Base-by-base conservation (phyloP, 2,797 vertebrate species). In the Alfaro cultratus region DNA sequence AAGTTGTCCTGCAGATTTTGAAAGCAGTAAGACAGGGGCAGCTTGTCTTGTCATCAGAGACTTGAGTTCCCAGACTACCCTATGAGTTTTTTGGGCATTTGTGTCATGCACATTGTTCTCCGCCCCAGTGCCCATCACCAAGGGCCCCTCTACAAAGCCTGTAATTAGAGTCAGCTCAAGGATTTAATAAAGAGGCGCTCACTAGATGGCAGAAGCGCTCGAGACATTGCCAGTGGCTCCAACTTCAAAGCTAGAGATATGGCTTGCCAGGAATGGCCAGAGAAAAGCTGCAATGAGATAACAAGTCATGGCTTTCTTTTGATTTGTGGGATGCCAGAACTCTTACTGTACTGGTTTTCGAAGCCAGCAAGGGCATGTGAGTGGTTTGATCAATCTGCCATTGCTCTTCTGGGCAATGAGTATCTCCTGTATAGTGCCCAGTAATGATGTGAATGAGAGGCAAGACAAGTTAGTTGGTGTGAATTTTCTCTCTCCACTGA, bases 161-260 rank as follows among this genome's bases (percentile, higher is more conserved):
- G 67, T 92, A 95, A 96, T 96, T 95, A 95, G 92, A 95, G 90
- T 85, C 91, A 91, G 93, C 89, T 94, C 89, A 86, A 91, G 85
- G 92, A 93, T 94, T 95, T 95, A 94, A 95, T 94, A 92, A 95
- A 93, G 92, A 93, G 93, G 78, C 88, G 86, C 91, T 91, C 88
- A 88, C 86, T 87, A 93, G 94, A 92, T 93, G 90, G 93, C 94
- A 93, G 92, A 89, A 51, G 62, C 0, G 83, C 94, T 95, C 73
- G 88, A 95, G 96, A 95, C 90, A 83, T 92, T 84, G 96, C 96
- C 86, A 82, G 90, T 93, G 96, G 96, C 95, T 95, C 85, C 2
- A 82, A 96, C 96, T 96, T 97, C 96, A 97, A 97, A 95, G 93
- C 92, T 76, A 80, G 87, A 95, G 95, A 96, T 96, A 95, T 83